Conservation (phyloP, 1,140 invertebrate genomes). For the Delia radicum region DNA sequence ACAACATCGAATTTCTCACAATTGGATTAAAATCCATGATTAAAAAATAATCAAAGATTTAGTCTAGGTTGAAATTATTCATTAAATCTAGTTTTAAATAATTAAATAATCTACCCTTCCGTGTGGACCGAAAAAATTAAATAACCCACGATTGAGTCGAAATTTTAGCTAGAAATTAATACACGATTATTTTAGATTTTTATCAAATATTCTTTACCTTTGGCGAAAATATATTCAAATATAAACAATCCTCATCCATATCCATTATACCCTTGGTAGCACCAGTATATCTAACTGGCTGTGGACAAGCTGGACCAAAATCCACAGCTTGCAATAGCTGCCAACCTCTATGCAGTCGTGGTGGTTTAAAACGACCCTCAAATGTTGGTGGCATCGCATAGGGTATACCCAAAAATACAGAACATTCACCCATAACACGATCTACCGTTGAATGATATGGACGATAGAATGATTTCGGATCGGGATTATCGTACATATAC, state of each 20-base stretch:
- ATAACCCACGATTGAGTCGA: background rate
- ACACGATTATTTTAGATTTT: too few species aligned
- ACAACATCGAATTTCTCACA: too few species aligned
- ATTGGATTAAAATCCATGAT: too few species aligned
- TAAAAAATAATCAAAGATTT: too few species aligned
- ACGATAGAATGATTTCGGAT: conserved; percentile 71
- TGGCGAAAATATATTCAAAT: conserved; percentile 91
- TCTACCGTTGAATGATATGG: conserved; percentile 76
- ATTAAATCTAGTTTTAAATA: too few species aligned
- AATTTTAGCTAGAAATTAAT: background rate
- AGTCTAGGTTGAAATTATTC: too few species aligned
- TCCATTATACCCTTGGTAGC: conserved; percentile 78
- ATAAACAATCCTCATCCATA: conserved; percentile 94
- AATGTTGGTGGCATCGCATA: conserved; percentile 82
- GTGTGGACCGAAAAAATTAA: too few species aligned
- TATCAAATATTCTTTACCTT: conserved; percentile 72
- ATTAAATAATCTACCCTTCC: too few species aligned
- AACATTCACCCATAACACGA: conserved; percentile 69
- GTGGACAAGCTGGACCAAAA: conserved; percentile 91
- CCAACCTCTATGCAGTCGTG: conserved; percentile 75
- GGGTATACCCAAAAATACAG: conserved; percentile 87
- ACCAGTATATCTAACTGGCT: conserved; percentile 79
- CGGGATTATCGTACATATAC: conserved; percentile 79
- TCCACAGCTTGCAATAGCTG: conserved; percentile 83
- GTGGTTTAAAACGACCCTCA: conserved; percentile 84